phyloP scores from a whole-genome alignment of 2,113 vertebrate genomes.

The Thermophis baileyi region DNA sequence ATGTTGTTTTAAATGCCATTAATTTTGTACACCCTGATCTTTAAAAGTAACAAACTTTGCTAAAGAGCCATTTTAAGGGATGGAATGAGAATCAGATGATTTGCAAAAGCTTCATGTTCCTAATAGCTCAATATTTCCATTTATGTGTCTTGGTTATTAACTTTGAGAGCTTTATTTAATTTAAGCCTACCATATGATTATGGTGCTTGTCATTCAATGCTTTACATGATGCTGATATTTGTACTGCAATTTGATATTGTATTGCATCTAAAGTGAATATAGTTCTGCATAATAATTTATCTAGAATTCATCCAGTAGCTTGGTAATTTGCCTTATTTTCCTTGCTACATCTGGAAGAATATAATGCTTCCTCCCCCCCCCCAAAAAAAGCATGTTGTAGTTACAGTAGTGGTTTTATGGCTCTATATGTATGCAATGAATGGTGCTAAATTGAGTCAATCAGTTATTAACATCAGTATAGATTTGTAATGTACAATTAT shows the following conservation, averaged over 20 bases:
- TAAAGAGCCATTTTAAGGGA: background rate
- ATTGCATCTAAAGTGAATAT: background rate
- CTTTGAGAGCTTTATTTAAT: background rate
- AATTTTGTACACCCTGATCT: background rate
- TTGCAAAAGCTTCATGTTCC: background rate
- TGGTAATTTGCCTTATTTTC: background rate
- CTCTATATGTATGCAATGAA: background rate
- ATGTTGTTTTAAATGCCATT: background rate
- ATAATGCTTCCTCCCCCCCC: background rate
- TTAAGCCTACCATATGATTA: background rate
- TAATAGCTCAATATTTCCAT: background rate
- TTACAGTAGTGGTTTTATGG: background rate
- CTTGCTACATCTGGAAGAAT: background rate
- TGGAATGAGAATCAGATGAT: background rate
- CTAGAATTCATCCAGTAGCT: background rate
- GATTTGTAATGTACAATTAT: background rate
- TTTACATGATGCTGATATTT: background rate
- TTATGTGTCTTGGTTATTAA: background rate
- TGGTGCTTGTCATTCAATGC: background rate
- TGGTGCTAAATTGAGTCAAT: background rate
- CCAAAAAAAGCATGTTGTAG: background rate
- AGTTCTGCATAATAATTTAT: background rate
- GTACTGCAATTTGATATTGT: background rate
- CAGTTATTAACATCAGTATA: background rate
- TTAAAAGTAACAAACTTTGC: background rate